A percentile compares a stretch with the other conserved stretches of the same genome.
phyloP scores from a whole-genome alignment of 2,797 vertebrate genomes.

The Hippoglossus hippoglossus region DNA sequence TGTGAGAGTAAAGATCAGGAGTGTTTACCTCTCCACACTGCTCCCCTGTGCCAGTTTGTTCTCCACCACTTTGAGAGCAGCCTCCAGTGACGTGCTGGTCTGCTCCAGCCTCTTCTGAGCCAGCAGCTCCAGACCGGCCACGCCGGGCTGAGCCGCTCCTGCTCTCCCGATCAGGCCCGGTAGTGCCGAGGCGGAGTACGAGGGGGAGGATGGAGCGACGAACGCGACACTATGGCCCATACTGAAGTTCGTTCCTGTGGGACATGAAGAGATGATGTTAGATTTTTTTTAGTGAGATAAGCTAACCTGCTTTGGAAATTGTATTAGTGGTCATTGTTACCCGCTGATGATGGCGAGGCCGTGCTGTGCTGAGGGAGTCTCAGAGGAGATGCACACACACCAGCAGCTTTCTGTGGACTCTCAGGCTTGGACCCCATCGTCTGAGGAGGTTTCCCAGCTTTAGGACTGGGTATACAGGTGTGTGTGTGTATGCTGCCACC shows the following conservation, averaged over 20 bases:
- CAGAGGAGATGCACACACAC: neutral
- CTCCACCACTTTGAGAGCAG: slow-evolving; percentile 87
- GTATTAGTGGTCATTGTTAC: slow-evolving; percentile 19
- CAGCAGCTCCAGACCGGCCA: slow-evolving; percentile 54
- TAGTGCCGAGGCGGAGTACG: neutral
- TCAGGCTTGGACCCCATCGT: slow-evolving; percentile 14
- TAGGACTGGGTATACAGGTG: slow-evolving; percentile 19
- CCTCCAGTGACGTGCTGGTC: slow-evolving; percentile 88
- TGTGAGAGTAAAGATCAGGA: neutral
- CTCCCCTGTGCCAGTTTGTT: slow-evolving; percentile 84
- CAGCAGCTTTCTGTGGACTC: slow-evolving; percentile 44
- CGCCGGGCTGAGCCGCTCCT: slow-evolving; percentile 10
- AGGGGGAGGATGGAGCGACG: slow-evolving; percentile 40
- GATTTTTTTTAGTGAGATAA: neutral
- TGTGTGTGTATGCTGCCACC: slow-evolving; percentile 34
- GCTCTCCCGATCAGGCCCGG: slow-evolving; percentile 25
- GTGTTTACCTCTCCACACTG: slow-evolving; percentile 83
- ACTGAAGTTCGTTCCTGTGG: slow-evolving; percentile 50
- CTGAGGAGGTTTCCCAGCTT: slow-evolving; percentile 15
- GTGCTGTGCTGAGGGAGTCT: slow-evolving; percentile 32
- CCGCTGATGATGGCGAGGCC: slow-evolving; percentile 20
- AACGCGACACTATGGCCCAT: slow-evolving; percentile 68
- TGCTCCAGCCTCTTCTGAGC: slow-evolving; percentile 88
- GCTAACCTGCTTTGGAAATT: too few relatives aligned
- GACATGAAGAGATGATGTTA: neutral